phyloP scores from a whole-genome alignment of 2,113 vertebrate genomes.

The Epinephelus lanceolatus region DNA sequence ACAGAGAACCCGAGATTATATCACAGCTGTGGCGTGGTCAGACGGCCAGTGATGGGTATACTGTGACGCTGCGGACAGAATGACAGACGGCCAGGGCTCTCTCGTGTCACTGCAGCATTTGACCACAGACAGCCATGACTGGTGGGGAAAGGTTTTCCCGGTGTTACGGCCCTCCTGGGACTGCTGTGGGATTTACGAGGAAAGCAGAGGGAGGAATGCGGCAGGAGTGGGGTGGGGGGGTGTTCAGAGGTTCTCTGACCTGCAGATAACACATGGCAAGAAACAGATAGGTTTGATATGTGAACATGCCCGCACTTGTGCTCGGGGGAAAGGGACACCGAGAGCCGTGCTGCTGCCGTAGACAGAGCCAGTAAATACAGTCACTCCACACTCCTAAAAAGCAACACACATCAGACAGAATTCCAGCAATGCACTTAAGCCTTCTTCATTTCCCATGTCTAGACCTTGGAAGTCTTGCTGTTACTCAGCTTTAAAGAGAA shows the following conservation, averaged over 20 bases:
- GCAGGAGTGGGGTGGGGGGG: constrained; percentile 13
- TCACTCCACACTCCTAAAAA: constrained; percentile 55
- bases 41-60: constrained; percentile 61
- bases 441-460: constrained; percentile 72
- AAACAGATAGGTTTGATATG: constrained; percentile 85
- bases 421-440: constrained; percentile 78
- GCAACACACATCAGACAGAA: constrained; percentile 70
- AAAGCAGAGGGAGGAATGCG: constrained; percentile 71
- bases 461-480: constrained; percentile 52
- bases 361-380: constrained; percentile 41
- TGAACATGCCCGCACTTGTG: constrained; percentile 80
- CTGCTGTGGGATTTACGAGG: constrained; percentile 65
- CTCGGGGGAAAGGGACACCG: constrained; percentile 63
- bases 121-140: constrained; percentile 57
- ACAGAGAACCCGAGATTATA: constrained; percentile 50
- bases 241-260: constrained; percentile 63
- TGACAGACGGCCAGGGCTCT: constrained; percentile 70
- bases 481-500: constrained; percentile 44
- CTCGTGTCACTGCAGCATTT: constrained; percentile 61
- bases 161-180: constrained; percentile 67
- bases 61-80: constrained; percentile 66
- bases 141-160: constrained; percentile 48
- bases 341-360: neutral
- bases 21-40: constrained; percentile 78
- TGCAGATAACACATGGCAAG: constrained; percentile 81